Evolutionary conservation across 2,888 invertebrate genomes (phyloP).

Genomic region (Ecdyonurus torrentis): DNA sequence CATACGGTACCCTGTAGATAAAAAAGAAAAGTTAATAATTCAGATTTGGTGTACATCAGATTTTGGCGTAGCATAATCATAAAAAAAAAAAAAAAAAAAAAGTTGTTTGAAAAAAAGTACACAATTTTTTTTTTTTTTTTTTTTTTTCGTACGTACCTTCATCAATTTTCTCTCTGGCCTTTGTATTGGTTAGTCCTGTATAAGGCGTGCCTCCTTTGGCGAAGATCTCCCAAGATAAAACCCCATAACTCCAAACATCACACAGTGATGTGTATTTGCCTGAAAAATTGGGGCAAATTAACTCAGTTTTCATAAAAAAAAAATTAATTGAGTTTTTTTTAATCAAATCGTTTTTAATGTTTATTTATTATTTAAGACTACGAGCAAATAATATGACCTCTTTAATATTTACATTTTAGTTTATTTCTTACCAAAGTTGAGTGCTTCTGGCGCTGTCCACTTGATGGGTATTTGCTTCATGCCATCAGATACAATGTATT

Average conservation of each 20-base stretch:
- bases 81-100: background rate
- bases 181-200: slow-evolving; percentile 82
- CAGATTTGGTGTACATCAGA: too few relatives aligned
- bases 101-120: background rate
- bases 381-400: slow-evolving; percentile 3
- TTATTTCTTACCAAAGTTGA: slow-evolving; percentile 61
- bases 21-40: too few relatives aligned
- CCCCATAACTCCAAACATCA: slow-evolving; percentile 95
- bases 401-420: background rate
- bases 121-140: too few relatives aligned
- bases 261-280: slow-evolving; percentile 88
- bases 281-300: slow-evolving; percentile 22
- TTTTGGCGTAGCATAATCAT: too few relatives aligned
- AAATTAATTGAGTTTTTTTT: background rate
- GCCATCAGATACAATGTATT: slow-evolving; percentile 91
- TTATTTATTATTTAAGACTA: slow-evolving; percentile 3
- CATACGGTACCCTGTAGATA: slow-evolving; percentile 71
- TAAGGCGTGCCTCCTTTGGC: slow-evolving; percentile 87
- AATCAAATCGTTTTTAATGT: background rate
- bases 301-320: background rate
- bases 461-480: slow-evolving; percentile 98
- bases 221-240: slow-evolving; percentile 94
- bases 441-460: slow-evolving; percentile 95
- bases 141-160: slow-evolving; percentile 48
- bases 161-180: slow-evolving; percentile 87